Conservation (phyloP, 2,113 vertebrate species). For the Apistogramma diplotaenia region DNA sequence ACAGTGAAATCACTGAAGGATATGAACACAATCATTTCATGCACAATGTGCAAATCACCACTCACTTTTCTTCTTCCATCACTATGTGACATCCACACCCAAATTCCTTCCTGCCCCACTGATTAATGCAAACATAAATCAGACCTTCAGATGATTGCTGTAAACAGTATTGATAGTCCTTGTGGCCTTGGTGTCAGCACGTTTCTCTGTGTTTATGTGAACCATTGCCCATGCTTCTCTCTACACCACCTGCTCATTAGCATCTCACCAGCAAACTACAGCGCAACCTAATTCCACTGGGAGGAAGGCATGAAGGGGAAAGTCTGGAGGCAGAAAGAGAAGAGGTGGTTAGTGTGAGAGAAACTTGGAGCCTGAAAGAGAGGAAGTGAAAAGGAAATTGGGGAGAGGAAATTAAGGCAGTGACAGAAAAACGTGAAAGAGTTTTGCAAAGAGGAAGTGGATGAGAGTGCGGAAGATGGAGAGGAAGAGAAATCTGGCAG, state of each 20-base stretch:
- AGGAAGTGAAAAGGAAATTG: slow-evolving; percentile 43
- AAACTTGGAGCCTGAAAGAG: slow-evolving; percentile 22
- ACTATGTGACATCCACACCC: slow-evolving; percentile 11
- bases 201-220: slow-evolving; percentile 61
- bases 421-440: slow-evolving; percentile 41
- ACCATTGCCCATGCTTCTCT: slow-evolving; percentile 38
- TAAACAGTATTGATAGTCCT: slow-evolving; percentile 65
- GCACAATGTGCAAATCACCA: neutral
- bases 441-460: slow-evolving; percentile 38
- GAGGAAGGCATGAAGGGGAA: neutral
- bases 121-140: slow-evolving; percentile 72
- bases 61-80: neutral
- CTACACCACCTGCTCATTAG: slow-evolving; percentile 58
- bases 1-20: neutral
- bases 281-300: slow-evolving; percentile 2
- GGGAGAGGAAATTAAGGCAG: slow-evolving; percentile 42
- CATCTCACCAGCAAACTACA: slow-evolving; percentile 27
- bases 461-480: slow-evolving; percentile 35
- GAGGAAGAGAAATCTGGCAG: slow-evolving; percentile 48
- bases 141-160: slow-evolving; percentile 61
- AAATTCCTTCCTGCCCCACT: slow-evolving; percentile 52
- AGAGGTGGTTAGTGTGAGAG: slow-evolving; percentile 16
- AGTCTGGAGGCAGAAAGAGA: slow-evolving; percentile 15
- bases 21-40: neutral
- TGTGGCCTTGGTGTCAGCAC: slow-evolving; percentile 54